Evolutionary conservation across 1,140 invertebrate genomes (phyloP).

Genomic region (Zaprionus tsacasi): DNA sequence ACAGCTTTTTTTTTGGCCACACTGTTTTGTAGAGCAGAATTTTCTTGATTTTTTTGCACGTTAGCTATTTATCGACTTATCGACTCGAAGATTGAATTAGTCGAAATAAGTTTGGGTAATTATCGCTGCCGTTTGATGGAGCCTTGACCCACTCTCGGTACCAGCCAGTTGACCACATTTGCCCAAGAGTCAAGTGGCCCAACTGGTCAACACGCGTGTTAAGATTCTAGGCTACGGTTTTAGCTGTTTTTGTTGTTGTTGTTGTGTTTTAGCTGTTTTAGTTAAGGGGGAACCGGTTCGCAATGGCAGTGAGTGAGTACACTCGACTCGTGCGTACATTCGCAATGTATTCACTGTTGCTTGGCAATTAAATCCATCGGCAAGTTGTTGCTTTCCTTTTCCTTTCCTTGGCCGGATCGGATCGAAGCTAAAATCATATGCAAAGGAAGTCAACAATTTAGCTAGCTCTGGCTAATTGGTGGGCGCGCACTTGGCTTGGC

Average conservation of each 20-base stretch:
- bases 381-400: constrained; percentile 38
- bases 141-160: constrained; percentile 31
- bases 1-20: neutral
- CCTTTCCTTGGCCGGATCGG: constrained; percentile 12
- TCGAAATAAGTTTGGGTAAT: constrained; percentile 1
- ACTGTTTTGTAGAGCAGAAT: neutral
- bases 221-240: constrained; percentile 42
- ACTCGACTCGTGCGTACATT: neutral
- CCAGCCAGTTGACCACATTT: neutral
- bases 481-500: constrained; percentile 5
- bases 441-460: constrained; percentile 46
- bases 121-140: constrained; percentile 1
- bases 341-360: constrained; percentile 1
- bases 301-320: neutral
- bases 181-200: neutral
- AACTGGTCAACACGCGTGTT: neutral
- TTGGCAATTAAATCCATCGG: constrained; percentile 13
- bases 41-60: neutral
- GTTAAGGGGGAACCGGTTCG: constrained; percentile 28
- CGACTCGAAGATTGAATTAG: constrained; percentile 8
- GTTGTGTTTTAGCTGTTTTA: constrained; percentile 10
- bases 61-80: constrained; percentile 3
- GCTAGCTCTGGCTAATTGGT: constrained; percentile 35
- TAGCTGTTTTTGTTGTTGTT: constrained; percentile 10
- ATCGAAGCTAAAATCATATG: neutral